Evolutionary conservation across 1,140 invertebrate species (phyloP), one percentile per base, ranked within the genome.

Genomic region (Lordiphosa mommai): DNA sequence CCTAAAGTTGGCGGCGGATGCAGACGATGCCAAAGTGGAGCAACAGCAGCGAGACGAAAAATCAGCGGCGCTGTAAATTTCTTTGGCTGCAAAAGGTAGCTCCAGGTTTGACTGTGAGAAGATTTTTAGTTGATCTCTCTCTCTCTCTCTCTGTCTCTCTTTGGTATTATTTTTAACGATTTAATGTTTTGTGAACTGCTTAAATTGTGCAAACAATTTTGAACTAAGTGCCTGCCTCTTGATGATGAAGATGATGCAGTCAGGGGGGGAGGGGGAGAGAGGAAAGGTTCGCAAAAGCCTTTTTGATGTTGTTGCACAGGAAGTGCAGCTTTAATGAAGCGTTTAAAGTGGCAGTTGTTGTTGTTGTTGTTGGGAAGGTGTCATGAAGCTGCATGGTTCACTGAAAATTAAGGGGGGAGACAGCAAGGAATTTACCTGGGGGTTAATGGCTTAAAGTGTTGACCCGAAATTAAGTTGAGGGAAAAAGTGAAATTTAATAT

Each of bases 151-250:
- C 33, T 23, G 13, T 12, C 46, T 29, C 3, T 46, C 60, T 41
- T 37, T 51, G 60, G 36, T 61, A 72, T 72, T 77, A 70, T 66
- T 72, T 72, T 82, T 56, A 82, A 82, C 76, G 76, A 82, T 82
- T 82, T 76, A 82, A 82, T 82, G 76, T 82, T 82, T 82, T 76
- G 71, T 82, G 76, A 82, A 77, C 71, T 77, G 72, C 80, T 82
- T 84, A 77, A 84, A 82, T 84, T 82, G 77, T 84, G 77, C 77
- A 82, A 84, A 84, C 77, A 84, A 77, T 82, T 84, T 43, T 82
- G 71, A 76, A 73, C 71, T 82, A 82, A 82, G 76, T 82, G 67
- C 60, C 77, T 70, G 66, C 58, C 72, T 58, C 40, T 46, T 55
- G 58, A 33, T 33, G 48, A 66, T 59, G 40, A 51, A 58, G 58